Evolutionary conservation across 2,113 vertebrate species (phyloP), one percentile per base, ranked within the genome.

Genomic region (Saguinus imperator): DNA sequence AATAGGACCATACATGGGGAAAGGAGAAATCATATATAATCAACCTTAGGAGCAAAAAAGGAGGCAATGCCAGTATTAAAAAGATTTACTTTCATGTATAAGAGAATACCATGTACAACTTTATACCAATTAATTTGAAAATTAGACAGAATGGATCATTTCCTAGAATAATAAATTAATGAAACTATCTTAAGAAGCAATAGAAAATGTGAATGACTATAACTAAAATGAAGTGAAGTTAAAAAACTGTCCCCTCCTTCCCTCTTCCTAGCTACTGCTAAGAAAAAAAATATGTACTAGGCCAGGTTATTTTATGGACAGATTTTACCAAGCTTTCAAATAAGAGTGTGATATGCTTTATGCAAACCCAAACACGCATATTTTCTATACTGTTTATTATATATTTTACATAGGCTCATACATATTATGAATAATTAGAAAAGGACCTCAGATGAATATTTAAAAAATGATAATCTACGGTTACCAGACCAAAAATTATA

Each of bases 151-250:
- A 58, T n/a, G n/a, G 64, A 58, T 77, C 7, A 87, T 87, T 90
- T 90, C 87, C 68, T 72, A 75, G 50, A 32, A n/a, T 61, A 87
- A 95, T 25, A 91, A 92, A 83, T 68, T 90, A 87, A 84, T 70
- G 13, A 70, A 92, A 75, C 21, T 50, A 13, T 52, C 50, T 92
- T 23, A 83, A 89, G 61, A 87, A 82, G 77, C 25, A 70, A 27
- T 3, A 58, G 21, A 81, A 92, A 93, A 29, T 81, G 27, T 80
- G 48, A 43, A 75, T 32, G 21, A 48, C 27, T 94, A 9, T 48
- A 57, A 72, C 64, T 68, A 48, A 90, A 91, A 45, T 21, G 37
- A 91, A 94, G 9, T 40, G 2, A 64, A 77, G 35, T 75, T 61
- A 40, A 81, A 92, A 57, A 72, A 73, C 20, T 8, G n/a, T 25